phyloP scores from a whole-genome alignment of 2,113 vertebrate species.

The Peromyscus maniculatus region DNA sequence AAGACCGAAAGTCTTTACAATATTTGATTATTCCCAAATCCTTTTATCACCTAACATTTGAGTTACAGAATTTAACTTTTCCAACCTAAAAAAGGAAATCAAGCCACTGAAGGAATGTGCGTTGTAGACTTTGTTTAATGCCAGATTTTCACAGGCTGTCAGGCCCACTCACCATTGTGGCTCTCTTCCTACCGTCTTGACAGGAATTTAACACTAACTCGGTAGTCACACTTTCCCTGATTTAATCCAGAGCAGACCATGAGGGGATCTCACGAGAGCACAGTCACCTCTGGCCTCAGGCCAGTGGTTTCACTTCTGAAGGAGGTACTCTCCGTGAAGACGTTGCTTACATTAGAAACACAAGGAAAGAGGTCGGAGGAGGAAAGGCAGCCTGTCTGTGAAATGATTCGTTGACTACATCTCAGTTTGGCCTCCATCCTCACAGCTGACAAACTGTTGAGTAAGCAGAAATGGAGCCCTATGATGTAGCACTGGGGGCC shows the following conservation, averaged over 20 bases:
- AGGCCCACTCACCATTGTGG: not conserved
- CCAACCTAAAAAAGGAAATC: constrained; percentile 25
- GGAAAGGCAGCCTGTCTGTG: not conserved
- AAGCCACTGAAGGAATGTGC: not conserved
- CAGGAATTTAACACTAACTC: not conserved
- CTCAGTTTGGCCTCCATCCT: not conserved
- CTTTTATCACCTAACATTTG: not conserved
- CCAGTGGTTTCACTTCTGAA: not conserved
- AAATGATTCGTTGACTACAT: not conserved
- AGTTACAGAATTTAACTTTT: constrained; percentile 15
- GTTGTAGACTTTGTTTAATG: not conserved
- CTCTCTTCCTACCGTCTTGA: not conserved
- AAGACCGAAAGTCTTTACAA: not conserved
- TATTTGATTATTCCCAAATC: not conserved
- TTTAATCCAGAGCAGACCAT: not conserved
- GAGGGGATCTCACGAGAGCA: not conserved
- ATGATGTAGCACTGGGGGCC: not conserved
- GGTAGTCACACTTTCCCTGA: not conserved
- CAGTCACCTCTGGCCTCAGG: not conserved
- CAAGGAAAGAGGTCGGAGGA: not conserved
- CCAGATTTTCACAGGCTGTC: not conserved
- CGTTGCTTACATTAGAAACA: not conserved
- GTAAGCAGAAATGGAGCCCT: not conserved
- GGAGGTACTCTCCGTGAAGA: constrained; percentile 23
- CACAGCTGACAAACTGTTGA: not conserved